Base-by-base conservation (phyloP, 2,888 invertebrate genomes). In the Xestia rhomboidea region DNA sequence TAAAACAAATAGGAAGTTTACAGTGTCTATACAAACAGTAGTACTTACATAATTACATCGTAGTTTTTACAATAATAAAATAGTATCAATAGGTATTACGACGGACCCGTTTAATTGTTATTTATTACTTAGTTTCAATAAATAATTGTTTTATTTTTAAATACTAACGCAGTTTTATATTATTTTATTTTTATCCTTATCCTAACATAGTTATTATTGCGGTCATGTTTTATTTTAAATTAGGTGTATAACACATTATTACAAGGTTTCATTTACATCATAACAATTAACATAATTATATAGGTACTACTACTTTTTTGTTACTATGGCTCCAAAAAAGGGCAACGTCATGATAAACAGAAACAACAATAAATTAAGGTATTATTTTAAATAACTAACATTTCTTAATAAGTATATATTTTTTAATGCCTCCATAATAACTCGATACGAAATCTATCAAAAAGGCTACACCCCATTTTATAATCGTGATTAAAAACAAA, bases 161-260 rank as follows among this genome's bases (percentile, higher is more conserved):
- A 83, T 81, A 63, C 44, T 21, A 44, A 73, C 34, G 60, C 41
- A 75, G 66, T 83, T 81, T 85, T 81, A 77, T 69, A 68, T n/a
- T 63, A 81, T 80, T 68, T 84, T 86, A 86, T 84, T 80, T 79
- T 87, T 84, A 85, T 86, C 88, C 82, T 86, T 85, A 75, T 85
- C 71, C 81, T 46, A 76, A 30, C 70, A 69, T 24, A 44, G 60
- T 68, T 70, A 78, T 63, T 81, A 67, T 76, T 81, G 83, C 62
- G 66, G 77, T 82, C 41, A 67, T 71, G 24, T 72, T 76, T 73
- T 68, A 77, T 77, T 85, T 77, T 72, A 77, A 85, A 70, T 84
- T 70, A 68, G 63, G 24, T 51, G 8, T 62, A 15, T 34, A 51
- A 44, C 41, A 21, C 34, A 67, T 34, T 54, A 30, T 8, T 63